A percentile compares a stretch with the other conserved stretches of the same genome.
phyloP scores from a whole-genome alignment of 1,140 invertebrate genomes.

The Drosophila mojavensis region DNA sequence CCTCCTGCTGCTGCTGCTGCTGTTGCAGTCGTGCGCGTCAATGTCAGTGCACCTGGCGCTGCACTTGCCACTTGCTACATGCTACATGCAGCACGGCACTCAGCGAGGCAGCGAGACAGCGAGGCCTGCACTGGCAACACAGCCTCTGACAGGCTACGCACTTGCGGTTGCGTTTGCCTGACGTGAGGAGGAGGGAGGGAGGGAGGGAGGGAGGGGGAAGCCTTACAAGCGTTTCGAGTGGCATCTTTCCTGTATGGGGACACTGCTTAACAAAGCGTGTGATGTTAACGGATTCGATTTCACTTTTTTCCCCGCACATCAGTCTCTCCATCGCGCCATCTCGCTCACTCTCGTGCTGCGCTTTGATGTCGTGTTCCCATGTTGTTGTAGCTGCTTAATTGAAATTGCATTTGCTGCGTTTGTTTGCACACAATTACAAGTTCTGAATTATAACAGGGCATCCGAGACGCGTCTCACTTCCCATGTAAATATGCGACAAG shows the following conservation, averaged over 20 bases:
- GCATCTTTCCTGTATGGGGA: slow-evolving; percentile 22
- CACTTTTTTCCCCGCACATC: slow-evolving; percentile 51
- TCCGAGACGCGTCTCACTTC: slow-evolving; percentile 53
- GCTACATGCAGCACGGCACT: slow-evolving; percentile 21
- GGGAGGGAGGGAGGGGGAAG: slow-evolving; percentile 36
- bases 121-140: slow-evolving; percentile 2
- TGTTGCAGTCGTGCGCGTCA: slow-evolving; percentile 52
- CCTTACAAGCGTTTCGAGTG: slow-evolving; percentile 53
- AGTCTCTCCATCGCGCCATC: slow-evolving; percentile 3
- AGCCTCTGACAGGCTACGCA: slow-evolving; percentile 49
- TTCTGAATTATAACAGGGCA: slow-evolving; percentile 37
- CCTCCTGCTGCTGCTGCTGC: neutral
- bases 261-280: slow-evolving; percentile 56
- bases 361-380: slow-evolving; percentile 1
- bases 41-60: slow-evolving; percentile 74
- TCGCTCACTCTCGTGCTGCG: neutral
- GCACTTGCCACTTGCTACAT: slow-evolving; percentile 58
- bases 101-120: slow-evolving; percentile 12
- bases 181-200: too few relatives aligned
- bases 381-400: slow-evolving; percentile 55
- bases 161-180: slow-evolving; percentile 31
- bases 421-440: slow-evolving; percentile 76
- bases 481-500: slow-evolving; percentile 56
- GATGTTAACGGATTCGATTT: slow-evolving; percentile 72
- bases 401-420: slow-evolving; percentile 75